These are phyloP conservation scores for Arge pagana DNA, from an alignment of 2,888 invertebrate genomes.

Conservation along the genomic window DNA sequence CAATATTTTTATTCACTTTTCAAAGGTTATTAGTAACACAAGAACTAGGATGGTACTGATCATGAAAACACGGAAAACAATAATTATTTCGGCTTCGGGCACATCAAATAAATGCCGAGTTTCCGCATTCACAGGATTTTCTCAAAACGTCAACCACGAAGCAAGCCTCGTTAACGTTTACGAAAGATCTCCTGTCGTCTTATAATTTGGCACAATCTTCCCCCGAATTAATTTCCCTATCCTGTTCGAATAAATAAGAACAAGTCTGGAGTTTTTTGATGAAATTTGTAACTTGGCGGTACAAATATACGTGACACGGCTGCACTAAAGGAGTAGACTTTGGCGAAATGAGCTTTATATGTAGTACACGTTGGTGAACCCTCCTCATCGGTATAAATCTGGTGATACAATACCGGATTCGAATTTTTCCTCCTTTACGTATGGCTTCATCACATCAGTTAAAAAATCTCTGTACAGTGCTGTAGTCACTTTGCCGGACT, in stretches of 20 bases:
- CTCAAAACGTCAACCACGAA: constrained; percentile 9
- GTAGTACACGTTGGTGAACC: constrained; percentile 24
- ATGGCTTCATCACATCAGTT: constrained; percentile 20
- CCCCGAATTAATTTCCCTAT: constrained; percentile 17
- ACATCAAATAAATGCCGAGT: constrained; percentile 16
- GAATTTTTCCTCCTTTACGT: constrained; percentile 27
- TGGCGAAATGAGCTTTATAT: constrained; percentile 33
- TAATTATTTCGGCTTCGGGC: constrained; percentile 1
- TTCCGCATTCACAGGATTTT: constrained; percentile 3
- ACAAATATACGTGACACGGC: constrained; percentile 37
- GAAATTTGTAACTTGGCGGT: constrained; percentile 29
- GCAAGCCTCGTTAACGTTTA: constrained; percentile 16
- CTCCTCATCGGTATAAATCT: constrained; percentile 28
- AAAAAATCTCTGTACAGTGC: constrained; percentile 25
- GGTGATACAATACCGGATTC: constrained; percentile 27
- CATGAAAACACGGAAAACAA: constrained; percentile 15
- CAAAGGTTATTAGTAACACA: too few relatives aligned
- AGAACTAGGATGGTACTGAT: constrained; percentile 6
- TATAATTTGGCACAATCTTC: constrained; percentile 22
- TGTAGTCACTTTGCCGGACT: constrained; percentile 32
- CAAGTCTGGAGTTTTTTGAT: constrained; percentile 26
- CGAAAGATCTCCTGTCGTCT: constrained; percentile 3
- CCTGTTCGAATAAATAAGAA: constrained; percentile 12
- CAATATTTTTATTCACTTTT: too few relatives aligned
- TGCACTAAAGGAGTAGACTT: constrained; percentile 62